phyloP scores from a whole-genome alignment of 2,888 invertebrate species.

The Watsonalla binaria region DNA sequence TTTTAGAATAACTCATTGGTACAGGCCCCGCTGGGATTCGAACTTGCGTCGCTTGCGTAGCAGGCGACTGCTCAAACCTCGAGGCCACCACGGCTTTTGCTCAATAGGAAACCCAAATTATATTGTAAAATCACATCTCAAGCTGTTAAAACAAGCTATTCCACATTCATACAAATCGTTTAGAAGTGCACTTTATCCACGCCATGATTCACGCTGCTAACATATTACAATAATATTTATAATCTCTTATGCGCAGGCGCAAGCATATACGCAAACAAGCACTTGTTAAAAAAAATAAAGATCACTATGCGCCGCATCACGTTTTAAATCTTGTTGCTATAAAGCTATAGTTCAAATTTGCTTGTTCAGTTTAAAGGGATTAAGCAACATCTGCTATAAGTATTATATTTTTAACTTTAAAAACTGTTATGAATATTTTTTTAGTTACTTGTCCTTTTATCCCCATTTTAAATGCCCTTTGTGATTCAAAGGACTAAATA shows the following conservation, averaged over 20 bases:
- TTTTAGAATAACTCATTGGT: no score
- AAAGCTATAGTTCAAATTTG: background rate
- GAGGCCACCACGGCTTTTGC: no score
- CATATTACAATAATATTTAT: conserved; percentile 41
- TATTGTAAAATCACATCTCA: no score
- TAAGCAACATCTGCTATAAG: conserved; percentile 29
- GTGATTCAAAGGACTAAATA: background rate
- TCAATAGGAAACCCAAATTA: no score
- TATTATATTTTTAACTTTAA: conserved; percentile 20
- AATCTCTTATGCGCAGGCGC: conserved; percentile 39
- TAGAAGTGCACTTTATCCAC: conserved; percentile 30
- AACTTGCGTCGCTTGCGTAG: no score
- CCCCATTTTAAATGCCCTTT: background rate
- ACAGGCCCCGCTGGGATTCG: no score
- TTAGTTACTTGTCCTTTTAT: background rate
- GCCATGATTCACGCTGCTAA: conserved; percentile 36
- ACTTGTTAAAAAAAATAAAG: conserved; percentile 12
- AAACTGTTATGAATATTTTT: conserved; percentile 19
- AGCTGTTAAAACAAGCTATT: no score
- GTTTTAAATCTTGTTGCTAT: background rate
- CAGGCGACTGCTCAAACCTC: no score
- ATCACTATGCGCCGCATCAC: conserved; percentile 4
- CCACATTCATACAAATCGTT: background rate
- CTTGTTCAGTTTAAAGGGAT: conserved; percentile 10
- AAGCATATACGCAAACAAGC: conserved; percentile 28